Base-by-base conservation (phyloP, 2,113 vertebrate genomes). In the Cottus gobio region DNA sequence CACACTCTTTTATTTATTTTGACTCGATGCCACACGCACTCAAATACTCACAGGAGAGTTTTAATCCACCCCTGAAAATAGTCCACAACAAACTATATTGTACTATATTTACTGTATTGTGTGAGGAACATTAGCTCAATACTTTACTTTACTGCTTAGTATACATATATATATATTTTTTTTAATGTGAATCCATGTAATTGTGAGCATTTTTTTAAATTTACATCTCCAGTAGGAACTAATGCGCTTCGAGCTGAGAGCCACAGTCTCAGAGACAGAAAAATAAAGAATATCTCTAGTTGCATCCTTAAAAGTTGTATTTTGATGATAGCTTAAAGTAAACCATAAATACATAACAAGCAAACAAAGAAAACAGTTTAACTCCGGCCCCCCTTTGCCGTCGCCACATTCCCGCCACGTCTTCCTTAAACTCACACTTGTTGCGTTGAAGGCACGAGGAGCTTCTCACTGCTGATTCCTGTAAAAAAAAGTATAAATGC, bases 381-480 rank as follows among this genome's bases (percentile, higher is more conserved):
- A 15, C 13, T 67, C 42, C 20, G 1, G 16, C 36, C 46, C 0
- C 7, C 34, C 15, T 15, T 54, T 24, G 13, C 60, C 2, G 2
- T 50, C 24, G 2, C 11, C 34, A 10, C 18, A 16, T 3, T 74
- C 36, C 66, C 13, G 16, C 62, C 68, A 44, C 15, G 0, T 70
- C 24, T 8, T 54, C 7, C 31, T 46, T n/a, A 37, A 71, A 86
- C 79, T 84, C 64, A 76, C 87, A 88, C 90, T 79, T 89, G 87
- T 91, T 89, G 85, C 82, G 61, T 61, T 8, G 34, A 65, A 62
- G 58, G 46, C 84, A 66, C 0, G 37, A 34, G 50, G 22, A 34
- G 64, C 62, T 75, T 8, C 69, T 26, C 57, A 0, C 36, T 22
- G 79, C 72, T 84, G 84, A 90, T 87, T 82, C 76, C 57, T 75